phyloP scores from a whole-genome alignment of 2,888 invertebrate species.

The Clusia tigrina region DNA sequence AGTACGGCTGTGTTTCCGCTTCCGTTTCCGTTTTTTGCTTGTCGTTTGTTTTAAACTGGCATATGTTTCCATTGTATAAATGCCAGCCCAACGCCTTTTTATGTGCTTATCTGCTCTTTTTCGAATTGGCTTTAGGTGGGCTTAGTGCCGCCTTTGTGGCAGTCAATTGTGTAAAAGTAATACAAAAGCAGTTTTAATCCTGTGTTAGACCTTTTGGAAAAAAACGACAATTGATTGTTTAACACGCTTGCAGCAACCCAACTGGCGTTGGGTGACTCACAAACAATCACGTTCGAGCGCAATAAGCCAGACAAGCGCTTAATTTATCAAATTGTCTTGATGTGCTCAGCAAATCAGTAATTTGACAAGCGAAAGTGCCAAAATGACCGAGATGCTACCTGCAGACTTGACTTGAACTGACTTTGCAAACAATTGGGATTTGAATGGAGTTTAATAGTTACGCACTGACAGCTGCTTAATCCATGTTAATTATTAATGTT shows the following conservation, averaged over 20 bases:
- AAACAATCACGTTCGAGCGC: no score
- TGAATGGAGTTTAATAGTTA: no score
- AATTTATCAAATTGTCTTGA: no score
- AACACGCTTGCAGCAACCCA: background rate
- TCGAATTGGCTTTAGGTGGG: background rate
- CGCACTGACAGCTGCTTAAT: no score
- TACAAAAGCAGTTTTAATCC: background rate
- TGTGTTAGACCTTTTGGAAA: background rate
- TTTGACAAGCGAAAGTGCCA: no score
- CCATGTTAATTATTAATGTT: no score
- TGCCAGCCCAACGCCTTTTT: constrained; percentile 3
- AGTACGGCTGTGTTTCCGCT: constrained; percentile 1
- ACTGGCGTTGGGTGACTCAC: no score
- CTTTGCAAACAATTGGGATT: no score
- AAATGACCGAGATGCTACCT: no score
- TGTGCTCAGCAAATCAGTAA: no score
- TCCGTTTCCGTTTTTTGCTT: background rate
- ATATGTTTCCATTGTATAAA: background rate
- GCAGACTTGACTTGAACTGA: background rate
- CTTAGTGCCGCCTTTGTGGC: background rate
- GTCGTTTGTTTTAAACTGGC: background rate
- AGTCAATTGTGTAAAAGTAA: background rate
- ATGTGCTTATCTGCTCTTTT: background rate
- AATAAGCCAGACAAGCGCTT: no score
- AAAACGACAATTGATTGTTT: background rate